These are phyloP conservation scores for Chloromyia formosa DNA, from an alignment of 2,888 invertebrate species.

Conservation along the genomic window DNA sequence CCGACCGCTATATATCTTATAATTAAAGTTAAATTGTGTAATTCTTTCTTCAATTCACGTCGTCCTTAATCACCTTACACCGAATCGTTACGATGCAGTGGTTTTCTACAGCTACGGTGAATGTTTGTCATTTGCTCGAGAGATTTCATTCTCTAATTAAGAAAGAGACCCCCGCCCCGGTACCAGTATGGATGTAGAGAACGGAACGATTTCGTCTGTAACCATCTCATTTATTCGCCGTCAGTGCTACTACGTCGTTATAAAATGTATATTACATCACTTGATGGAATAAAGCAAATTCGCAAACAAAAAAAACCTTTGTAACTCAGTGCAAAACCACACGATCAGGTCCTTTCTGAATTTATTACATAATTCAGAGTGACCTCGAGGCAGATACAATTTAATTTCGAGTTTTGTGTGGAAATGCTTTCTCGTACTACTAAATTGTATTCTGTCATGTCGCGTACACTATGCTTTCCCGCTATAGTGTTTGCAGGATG, in stretches of 20 bases:
- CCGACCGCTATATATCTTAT: slow-evolving; percentile 28
- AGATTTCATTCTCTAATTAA: slow-evolving; percentile 25
- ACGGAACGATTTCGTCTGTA: not conserved
- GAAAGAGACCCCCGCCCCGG: not conserved
- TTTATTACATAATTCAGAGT: slow-evolving; percentile 39
- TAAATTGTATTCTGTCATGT: not conserved
- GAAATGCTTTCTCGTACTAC: slow-evolving; percentile 11
- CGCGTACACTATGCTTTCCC: not conserved
- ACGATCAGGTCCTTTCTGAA: slow-evolving; percentile 26
- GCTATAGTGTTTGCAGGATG: slow-evolving; percentile 19
- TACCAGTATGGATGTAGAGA: not conserved
- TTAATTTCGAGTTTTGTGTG: slow-evolving; percentile 31
- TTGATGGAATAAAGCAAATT: not conserved
- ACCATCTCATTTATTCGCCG: not conserved
- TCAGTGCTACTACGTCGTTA: not conserved
- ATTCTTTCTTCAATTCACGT: slow-evolving; percentile 22
- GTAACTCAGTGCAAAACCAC: slow-evolving; percentile 3
- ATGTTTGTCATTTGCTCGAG: not conserved
- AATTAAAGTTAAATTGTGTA: slow-evolving; percentile 37
- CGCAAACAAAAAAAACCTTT: slow-evolving; percentile 1
- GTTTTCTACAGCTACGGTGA: not conserved
- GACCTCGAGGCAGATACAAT: slow-evolving; percentile 35
- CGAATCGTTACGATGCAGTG: not conserved
- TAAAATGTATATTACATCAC: not conserved
- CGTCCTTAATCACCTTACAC: not conserved